Percentiles rank a stretch among this genome's conserved stretches.
Evolutionary conservation across 2,888 invertebrate genomes (phyloP).

Genomic region (Cylindroiulus punctatus): DNA sequence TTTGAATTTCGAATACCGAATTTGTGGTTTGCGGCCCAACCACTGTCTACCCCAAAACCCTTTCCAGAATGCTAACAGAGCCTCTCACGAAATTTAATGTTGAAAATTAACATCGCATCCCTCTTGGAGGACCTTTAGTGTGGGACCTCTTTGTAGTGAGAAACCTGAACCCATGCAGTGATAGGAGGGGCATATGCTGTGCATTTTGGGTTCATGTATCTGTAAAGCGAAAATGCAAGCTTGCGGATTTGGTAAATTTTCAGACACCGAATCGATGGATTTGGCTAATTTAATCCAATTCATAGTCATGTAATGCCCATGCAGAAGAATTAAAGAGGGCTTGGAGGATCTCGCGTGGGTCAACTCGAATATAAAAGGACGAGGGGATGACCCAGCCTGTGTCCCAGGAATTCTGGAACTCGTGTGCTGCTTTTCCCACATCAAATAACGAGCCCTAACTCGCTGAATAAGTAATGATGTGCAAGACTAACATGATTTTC

Average conservation of each 20-base stretch:
- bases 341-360: neutral
- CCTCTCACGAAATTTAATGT: neutral
- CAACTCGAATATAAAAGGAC: slow-evolving; percentile 36
- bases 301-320: slow-evolving; percentile 13
- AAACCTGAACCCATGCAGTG: neutral
- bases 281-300: slow-evolving; percentile 28
- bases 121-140: neutral
- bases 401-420: neutral
- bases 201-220: neutral
- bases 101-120: neutral
- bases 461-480: slow-evolving; percentile 48
- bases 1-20: too few relatives aligned
- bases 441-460: slow-evolving; percentile 14
- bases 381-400: slow-evolving; percentile 21
- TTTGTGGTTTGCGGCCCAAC: too few relatives aligned
- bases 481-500: slow-evolving; percentile 40
- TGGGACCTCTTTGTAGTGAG: neutral
- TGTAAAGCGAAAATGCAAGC: neutral
- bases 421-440: slow-evolving; percentile 44
- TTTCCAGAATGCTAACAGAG: too few relatives aligned
- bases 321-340: slow-evolving; percentile 16
- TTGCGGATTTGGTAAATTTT: neutral
- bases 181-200: neutral
- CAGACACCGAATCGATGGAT: neutral
- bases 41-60: too few relatives aligned